Percentiles rank a stretch among this genome's conserved stretches.
These are phyloP conservation scores for Perizoma flavofasciatum DNA, from an alignment of 2,888 invertebrate genomes.

Conservation along the genomic window DNA sequence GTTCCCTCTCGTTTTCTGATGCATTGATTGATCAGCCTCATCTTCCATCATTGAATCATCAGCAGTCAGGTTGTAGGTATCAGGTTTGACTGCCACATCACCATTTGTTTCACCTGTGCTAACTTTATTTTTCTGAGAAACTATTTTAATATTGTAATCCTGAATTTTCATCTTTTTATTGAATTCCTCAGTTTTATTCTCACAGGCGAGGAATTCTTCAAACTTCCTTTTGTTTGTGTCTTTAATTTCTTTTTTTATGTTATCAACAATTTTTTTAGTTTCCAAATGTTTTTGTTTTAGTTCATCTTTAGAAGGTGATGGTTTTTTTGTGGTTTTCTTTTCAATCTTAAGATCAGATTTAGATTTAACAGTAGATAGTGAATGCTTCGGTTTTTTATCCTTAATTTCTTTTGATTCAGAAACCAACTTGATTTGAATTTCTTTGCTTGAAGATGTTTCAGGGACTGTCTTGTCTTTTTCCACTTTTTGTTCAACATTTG, in stretches of 20 bases:
- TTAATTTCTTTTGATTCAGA: too few species aligned
- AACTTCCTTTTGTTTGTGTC: conserved; percentile 57
- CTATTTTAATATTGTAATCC: conserved; percentile 14
- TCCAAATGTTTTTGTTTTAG: conserved; percentile 9
- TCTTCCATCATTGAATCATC: conserved; percentile 40
- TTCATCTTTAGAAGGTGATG: conserved; percentile 10
- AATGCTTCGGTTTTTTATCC: conserved; percentile 18
- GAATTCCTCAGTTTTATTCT: conserved; percentile 29
- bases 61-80: conserved; percentile 18
- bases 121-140: conserved; percentile 14
- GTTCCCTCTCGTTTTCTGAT: conserved; percentile 51
- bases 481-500: conserved; percentile 20
- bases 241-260: conserved; percentile 44
- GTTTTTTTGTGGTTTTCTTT: not conserved
- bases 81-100: conserved; percentile 18
- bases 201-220: conserved; percentile 57
- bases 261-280: conserved; percentile 30
- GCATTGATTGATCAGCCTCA: conserved; percentile 29
- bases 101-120: conserved; percentile 13
- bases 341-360: conserved; percentile 10
- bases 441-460: conserved; percentile 18
- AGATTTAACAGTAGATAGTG: conserved; percentile 17
- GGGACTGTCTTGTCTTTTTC: conserved; percentile 9
- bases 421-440: too few species aligned
- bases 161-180: conserved; percentile 40